A percentile compares a stretch with the other conserved stretches of the same genome.
phyloP scores from a whole-genome alignment of 2,888 invertebrate species.

The Oxycera nigricornis region DNA sequence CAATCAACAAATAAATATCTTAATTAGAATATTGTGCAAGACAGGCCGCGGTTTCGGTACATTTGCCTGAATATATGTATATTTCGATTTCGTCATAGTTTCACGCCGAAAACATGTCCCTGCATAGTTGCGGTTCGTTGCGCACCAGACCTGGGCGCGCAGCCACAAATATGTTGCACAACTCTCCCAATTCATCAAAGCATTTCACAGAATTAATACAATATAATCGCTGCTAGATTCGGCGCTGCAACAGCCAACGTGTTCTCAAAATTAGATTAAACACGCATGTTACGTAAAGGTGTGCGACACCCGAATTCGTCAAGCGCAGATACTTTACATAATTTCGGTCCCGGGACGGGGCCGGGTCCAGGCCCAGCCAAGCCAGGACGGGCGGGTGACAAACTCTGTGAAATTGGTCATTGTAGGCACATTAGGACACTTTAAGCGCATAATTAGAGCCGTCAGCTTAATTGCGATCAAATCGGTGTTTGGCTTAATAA shows the following conservation, averaged over 20 bases:
- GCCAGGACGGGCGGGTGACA: neutral
- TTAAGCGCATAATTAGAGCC: constrained; percentile 31
- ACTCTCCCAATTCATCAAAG: neutral
- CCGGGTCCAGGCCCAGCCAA: too few relatives aligned
- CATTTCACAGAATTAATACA: constrained; percentile 3
- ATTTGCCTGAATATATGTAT: neutral
- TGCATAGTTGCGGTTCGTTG: too few relatives aligned
- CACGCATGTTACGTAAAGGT: constrained; percentile 9
- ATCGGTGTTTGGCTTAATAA: neutral
- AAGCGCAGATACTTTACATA: neutral
- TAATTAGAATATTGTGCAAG: constrained; percentile 6
- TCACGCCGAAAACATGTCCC: neutral
- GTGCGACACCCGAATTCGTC: constrained; percentile 2
- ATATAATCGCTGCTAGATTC: constrained; percentile 2
- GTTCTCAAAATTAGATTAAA: constrained; percentile 27
- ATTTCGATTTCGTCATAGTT: neutral
- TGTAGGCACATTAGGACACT: constrained; percentile 33
- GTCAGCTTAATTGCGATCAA: constrained; percentile 33
- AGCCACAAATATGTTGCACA: neutral
- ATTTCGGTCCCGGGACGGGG: too few relatives aligned
- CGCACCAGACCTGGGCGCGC: too few relatives aligned
- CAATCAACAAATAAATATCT: neutral
- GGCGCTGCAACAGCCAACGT: neutral
- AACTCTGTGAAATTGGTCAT: neutral
- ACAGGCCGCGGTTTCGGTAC: neutral